phyloP scores from a whole-genome alignment of 2,888 invertebrate species.

The Candidula unifasciata region DNA sequence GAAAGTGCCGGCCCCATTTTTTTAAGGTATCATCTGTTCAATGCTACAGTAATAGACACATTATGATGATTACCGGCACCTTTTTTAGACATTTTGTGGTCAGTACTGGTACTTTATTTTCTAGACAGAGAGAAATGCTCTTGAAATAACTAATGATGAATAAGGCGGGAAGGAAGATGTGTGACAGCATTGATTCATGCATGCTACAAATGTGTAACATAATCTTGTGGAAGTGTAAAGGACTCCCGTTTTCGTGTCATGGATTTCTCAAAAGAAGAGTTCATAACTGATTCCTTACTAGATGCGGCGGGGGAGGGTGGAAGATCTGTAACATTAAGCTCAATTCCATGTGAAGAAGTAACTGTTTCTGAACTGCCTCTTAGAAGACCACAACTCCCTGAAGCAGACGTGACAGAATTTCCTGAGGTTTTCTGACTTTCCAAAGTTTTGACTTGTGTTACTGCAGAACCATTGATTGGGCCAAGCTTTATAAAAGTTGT shows the following conservation, averaged over 20 bases:
- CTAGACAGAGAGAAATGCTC: too few species aligned
- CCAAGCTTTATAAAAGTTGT: conserved; percentile 41
- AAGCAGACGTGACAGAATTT: conserved; percentile 13
- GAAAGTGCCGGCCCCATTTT: too few species aligned
- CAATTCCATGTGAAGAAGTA: not conserved
- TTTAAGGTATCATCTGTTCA: too few species aligned
- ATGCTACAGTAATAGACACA: too few species aligned
- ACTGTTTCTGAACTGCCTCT: conserved; percentile 12
- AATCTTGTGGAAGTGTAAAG: conserved; percentile 42
- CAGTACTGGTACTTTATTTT: too few species aligned
- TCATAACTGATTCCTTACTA: not conserved
- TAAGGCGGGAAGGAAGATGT: not conserved
- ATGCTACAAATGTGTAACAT: conserved; percentile 44
- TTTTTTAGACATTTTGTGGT: too few species aligned
- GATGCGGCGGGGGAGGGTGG: not conserved
- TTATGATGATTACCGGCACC: too few species aligned
- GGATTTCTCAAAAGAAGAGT: conserved; percentile 18
- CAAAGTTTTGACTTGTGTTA: not conserved
- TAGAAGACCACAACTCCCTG: not conserved
- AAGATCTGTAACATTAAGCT: not conserved
- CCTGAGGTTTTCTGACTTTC: conserved; percentile 37
- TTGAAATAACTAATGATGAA: not conserved
- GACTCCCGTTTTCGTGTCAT: conserved; percentile 30
- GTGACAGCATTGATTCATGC: not conserved
- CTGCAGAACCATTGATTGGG: not conserved